These are phyloP conservation scores for Littorina saxatilis DNA, from an alignment of 1,140 invertebrate genomes.

Conservation along the genomic window DNA sequence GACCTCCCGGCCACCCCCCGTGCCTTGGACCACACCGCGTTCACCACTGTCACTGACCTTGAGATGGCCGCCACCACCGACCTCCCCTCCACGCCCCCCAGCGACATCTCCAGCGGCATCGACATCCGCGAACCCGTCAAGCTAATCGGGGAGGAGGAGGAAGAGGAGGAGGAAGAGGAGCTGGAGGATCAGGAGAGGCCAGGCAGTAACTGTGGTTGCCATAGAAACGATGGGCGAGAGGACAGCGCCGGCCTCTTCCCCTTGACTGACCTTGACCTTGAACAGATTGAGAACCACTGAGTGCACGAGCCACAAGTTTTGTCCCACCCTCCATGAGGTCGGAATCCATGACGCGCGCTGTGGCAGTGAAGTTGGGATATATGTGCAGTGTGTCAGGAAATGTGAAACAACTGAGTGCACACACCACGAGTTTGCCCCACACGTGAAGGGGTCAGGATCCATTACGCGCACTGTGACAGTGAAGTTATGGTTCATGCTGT, in stretches of 20 bases:
- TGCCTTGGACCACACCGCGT: slow-evolving; percentile 35
- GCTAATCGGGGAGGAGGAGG: slow-evolving; percentile 56
- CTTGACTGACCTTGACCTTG: slow-evolving; percentile 65
- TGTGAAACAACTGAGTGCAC: too few species aligned
- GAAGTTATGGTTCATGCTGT: too few species aligned
- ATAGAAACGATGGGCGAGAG: slow-evolving; percentile 39
- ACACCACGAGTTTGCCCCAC: too few species aligned
- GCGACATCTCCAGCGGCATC: slow-evolving; percentile 49
- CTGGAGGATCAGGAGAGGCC: slow-evolving; percentile 14
- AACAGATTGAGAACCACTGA: slow-evolving; percentile 68
- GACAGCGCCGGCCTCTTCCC: slow-evolving; percentile 59
- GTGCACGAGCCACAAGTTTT: not conserved
- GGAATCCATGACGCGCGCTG: too few species aligned
- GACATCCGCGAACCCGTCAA: slow-evolving; percentile 58
- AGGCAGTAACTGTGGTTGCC: slow-evolving; percentile 41
- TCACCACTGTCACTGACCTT: slow-evolving; percentile 46
- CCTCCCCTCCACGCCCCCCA: slow-evolving; percentile 36
- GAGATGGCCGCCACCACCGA: slow-evolving; percentile 47
- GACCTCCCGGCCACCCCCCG: slow-evolving; percentile 47
- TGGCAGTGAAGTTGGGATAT: too few species aligned
- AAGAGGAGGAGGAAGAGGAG: slow-evolving; percentile 29
- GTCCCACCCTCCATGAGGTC: too few species aligned
- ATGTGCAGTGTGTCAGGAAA: too few species aligned
- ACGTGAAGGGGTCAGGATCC: too few species aligned
- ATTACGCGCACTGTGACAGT: too few species aligned